Evolutionary conservation across 2,797 vertebrate species (phyloP), one percentile per base, ranked within the genome.

Genomic region (Cossypha niveicapilla): DNA sequence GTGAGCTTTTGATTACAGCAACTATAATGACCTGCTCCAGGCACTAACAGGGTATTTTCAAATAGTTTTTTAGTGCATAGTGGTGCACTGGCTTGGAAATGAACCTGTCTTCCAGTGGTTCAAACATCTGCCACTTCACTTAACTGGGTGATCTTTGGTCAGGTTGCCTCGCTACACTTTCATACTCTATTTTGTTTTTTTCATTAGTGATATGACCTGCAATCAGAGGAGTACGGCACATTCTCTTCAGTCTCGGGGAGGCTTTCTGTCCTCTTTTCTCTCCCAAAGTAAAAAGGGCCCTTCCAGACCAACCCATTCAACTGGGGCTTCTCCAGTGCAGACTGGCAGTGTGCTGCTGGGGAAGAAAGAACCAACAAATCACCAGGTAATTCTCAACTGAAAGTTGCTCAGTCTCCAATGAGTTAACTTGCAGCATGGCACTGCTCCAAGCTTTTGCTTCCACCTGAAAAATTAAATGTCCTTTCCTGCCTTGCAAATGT

Each of bases 211-310:
- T 94, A 98, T 99, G 97, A 98, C 99, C 77, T 98, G 98, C 66
- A 99, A 98, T 96, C 99, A 99, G 96, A 98, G 98, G 66, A 97
- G 91, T 13, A 63, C 97, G 35, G 98, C 97, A 42, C 96, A 98
- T 82, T 97, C 97, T 50, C 96, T 98, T 47, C 98, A 99, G 4
- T 98, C 99, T 51, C 98, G 98, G 2, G 98, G 97, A 95, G 99
- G 99, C 77, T 99, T 98, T 96, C 95, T 99, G 97, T 99, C 98
- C 23, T 99, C 99, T 32, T 97, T 99, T 93, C 98, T 99, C 68
- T 98, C 98, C 2, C 99, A 99, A 81, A 98, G 97, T 68, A 98
- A 98, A 96, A 99, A 98, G 60, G 97, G 97, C 24, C 98, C 98
- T 5, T 97, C 96, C 13, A 98, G 98, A 94, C 67, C 96, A 11